These are phyloP conservation scores for Actinemys pallida DNA, from an alignment of 2,113 vertebrate genomes.

Conservation along the genomic window DNA sequence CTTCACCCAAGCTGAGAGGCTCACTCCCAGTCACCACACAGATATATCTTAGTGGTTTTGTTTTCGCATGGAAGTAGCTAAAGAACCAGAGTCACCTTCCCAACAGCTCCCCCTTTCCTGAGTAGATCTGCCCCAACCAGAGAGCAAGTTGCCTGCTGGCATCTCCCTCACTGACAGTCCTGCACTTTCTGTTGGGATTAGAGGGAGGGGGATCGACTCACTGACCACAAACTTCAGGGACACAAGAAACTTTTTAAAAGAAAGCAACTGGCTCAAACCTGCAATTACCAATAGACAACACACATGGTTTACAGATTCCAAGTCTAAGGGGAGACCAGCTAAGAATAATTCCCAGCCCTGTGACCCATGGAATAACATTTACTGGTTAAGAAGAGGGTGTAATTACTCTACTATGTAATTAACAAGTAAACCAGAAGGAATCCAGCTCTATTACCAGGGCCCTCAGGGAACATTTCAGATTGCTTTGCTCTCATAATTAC, in stretches of 20 bases:
- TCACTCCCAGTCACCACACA: too few relatives aligned
- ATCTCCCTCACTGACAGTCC: slow-evolving; percentile 68
- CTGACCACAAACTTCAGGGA: slow-evolving; percentile 57
- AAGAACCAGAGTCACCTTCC: slow-evolving; percentile 38
- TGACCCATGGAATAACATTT: slow-evolving; percentile 33
- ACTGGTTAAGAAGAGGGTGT: slow-evolving; percentile 44
- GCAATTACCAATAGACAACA: slow-evolving; percentile 33
- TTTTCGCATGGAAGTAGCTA: neutral
- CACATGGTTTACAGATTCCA: slow-evolving; percentile 10
- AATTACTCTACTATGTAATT: slow-evolving; percentile 45
- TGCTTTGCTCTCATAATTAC: slow-evolving; percentile 53
- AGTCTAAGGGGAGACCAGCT: slow-evolving; percentile 50
- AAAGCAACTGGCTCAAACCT: slow-evolving; percentile 53
- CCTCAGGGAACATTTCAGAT: slow-evolving; percentile 48
- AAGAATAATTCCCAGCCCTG: slow-evolving; percentile 49
- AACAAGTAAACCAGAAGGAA: slow-evolving; percentile 68
- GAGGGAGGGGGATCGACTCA: slow-evolving; percentile 59
- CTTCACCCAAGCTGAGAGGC: too few relatives aligned
- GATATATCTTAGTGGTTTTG: neutral
- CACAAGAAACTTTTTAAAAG: slow-evolving; percentile 50
- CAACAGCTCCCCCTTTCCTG: slow-evolving; percentile 16
- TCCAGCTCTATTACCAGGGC: slow-evolving; percentile 18
- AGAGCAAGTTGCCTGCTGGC: slow-evolving; percentile 63
- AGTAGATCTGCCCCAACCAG: slow-evolving; percentile 56
- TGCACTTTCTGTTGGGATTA: slow-evolving; percentile 72